phyloP scores from a whole-genome alignment of 2,113 vertebrate species.

The Holacanthus passer region DNA sequence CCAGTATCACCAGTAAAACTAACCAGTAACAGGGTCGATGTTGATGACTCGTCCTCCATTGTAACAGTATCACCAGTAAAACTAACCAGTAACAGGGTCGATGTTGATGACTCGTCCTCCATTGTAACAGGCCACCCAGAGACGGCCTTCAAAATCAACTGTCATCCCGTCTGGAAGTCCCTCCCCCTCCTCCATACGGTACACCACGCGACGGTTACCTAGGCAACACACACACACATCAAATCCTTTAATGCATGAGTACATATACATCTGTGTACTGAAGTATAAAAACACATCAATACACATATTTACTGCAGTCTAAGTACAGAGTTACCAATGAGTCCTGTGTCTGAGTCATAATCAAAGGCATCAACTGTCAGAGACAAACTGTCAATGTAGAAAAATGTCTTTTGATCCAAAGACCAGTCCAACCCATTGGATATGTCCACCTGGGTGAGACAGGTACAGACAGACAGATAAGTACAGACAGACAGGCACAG shows the following conservation, averaged over 20 bases:
- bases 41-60: too few relatives aligned
- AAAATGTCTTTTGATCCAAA: conserved; percentile 89
- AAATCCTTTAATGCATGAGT: too few relatives aligned
- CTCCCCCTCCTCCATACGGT: conserved; percentile 85
- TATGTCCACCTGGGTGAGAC: conserved; percentile 87
- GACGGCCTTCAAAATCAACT: conserved; percentile 88
- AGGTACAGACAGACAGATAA: conserved; percentile 6
- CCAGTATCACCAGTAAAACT: background rate
- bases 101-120: conserved; percentile 92
- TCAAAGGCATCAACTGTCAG: conserved; percentile 92
- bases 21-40: too few relatives aligned
- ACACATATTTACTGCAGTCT: background rate
- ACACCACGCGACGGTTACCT: conserved; percentile 80
- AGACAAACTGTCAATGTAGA: conserved; percentile 94
- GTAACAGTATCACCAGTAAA: too few relatives aligned
- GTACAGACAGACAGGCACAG: background rate
- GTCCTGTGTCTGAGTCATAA: conserved; percentile 88
- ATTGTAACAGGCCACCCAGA: conserved; percentile 95
- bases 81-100: conserved; percentile 90
- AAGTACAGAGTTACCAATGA: conserved; percentile 38
- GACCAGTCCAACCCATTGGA: conserved; percentile 98
- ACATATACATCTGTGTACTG: background rate
- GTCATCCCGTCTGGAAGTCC: conserved; percentile 95
- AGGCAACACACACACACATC: conserved; percentile 10
- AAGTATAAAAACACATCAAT: background rate